Conservation (phyloP, 2,888 invertebrate genomes). For the Automeris io region DNA sequence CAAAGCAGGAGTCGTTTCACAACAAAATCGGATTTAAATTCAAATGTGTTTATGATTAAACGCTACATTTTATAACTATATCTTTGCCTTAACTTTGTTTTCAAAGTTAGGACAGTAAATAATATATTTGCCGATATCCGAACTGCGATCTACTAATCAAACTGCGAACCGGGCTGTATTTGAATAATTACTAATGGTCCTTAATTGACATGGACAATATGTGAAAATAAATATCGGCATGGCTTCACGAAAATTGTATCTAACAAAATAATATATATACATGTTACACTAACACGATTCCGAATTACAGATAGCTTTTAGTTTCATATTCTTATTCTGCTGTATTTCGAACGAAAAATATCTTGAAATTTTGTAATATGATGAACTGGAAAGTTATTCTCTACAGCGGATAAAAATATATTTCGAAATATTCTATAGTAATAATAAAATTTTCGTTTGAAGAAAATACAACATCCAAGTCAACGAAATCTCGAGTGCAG, state of each 20-base stretch:
- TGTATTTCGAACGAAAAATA: background rate
- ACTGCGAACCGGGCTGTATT: slow-evolving; percentile 21
- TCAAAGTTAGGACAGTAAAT: slow-evolving; percentile 16
- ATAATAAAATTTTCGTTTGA: too few species aligned
- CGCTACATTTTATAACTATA: background rate
- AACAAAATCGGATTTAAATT: too few species aligned
- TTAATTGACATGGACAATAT: too few species aligned
- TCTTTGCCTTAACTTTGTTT: slow-evolving; percentile 1
- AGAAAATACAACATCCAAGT: too few species aligned
- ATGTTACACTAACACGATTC: too few species aligned
- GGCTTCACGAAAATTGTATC: background rate
- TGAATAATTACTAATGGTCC: slow-evolving; percentile 38
- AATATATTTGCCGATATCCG: slow-evolving; percentile 33
- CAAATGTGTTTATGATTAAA: background rate
- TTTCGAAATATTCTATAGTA: too few species aligned
- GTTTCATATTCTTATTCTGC: background rate
- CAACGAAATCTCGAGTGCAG: too few species aligned
- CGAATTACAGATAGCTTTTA: too few species aligned
- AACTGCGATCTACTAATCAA: slow-evolving; percentile 21
- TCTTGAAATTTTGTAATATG: background rate
- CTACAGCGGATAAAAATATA: too few species aligned
- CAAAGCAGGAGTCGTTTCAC: too few species aligned
- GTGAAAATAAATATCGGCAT: slow-evolving; percentile 1
- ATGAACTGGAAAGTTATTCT: too few species aligned
- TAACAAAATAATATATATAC: background rate